Percentiles rank a stretch among this genome's conserved stretches.
phyloP scores from a whole-genome alignment of 2,797 vertebrate species.

The Nannoperca australis region DNA sequence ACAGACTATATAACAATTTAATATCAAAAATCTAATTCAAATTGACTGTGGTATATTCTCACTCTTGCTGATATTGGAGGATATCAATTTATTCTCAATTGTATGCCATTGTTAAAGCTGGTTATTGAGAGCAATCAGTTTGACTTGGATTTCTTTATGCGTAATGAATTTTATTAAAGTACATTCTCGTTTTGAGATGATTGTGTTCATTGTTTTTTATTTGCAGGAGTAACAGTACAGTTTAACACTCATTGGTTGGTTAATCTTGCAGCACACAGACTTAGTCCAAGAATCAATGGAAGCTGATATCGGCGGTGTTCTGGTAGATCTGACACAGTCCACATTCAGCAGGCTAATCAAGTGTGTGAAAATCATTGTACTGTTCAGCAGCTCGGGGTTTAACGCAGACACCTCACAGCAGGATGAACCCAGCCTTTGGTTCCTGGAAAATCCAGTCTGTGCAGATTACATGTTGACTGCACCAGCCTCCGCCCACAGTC shows the following conservation, averaged over 20 bases:
- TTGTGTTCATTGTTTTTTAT: neutral
- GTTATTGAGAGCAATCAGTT: constrained; percentile 6
- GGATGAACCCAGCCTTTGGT: constrained; percentile 22
- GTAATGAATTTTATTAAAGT: constrained; percentile 1
- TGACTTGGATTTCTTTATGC: neutral
- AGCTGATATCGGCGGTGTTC: constrained; percentile 3
- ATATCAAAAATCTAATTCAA: constrained; percentile 25
- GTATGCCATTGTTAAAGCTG: neutral
- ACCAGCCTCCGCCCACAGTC: constrained; percentile 54
- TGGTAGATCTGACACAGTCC: constrained; percentile 2
- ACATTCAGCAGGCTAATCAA: constrained; percentile 4
- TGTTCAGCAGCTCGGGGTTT: constrained; percentile 18
- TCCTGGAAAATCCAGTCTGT: constrained; percentile 33
- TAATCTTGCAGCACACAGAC: constrained; percentile 1
- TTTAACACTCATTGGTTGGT: neutral
- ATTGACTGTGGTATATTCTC: neutral
- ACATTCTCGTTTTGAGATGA: neutral
- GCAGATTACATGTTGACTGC: constrained; percentile 38
- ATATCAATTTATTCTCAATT: constrained; percentile 14
- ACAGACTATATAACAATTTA: neutral
- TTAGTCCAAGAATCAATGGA: constrained; percentile 10
- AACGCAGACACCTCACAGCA: constrained; percentile 12
- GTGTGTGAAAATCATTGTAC: neutral
- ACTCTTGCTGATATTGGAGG: neutral
- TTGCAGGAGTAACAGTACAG: neutral